Evolutionary conservation across 2,113 vertebrate genomes (phyloP).

Genomic region (Genyomyrus donnyi): DNA sequence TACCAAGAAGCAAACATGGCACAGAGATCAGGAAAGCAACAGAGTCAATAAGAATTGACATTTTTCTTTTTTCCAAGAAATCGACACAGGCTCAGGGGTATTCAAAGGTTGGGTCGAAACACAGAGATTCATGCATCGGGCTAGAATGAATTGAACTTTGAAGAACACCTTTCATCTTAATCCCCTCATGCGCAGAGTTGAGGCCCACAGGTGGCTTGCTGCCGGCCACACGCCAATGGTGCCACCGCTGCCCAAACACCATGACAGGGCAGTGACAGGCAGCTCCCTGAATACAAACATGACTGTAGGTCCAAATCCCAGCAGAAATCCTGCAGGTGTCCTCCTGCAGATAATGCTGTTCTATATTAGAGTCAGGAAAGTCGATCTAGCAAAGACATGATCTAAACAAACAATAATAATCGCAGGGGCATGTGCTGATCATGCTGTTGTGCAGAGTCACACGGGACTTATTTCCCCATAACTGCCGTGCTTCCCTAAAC

Average conservation of each 20-base stretch:
- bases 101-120: background rate
- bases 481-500: background rate
- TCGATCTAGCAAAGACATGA: background rate
- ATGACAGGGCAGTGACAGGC: background rate
- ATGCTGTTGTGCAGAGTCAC: background rate
- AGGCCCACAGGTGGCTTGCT: background rate
- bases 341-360: background rate
- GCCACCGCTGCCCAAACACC: background rate
- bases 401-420: background rate
- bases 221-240: background rate
- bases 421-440: background rate
- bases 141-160: background rate
- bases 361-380: background rate
- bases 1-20: slow-evolving; percentile 4
- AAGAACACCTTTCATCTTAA: background rate
- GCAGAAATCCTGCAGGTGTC: background rate
- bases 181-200: background rate
- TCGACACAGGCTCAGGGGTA: background rate
- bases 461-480: background rate
- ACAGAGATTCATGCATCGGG: background rate
- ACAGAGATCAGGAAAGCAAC: background rate
- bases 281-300: background rate
- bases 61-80: background rate
- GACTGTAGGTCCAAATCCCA: background rate
- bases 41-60: slow-evolving; percentile 16